These are phyloP conservation scores for Microcebus murinus DNA, from an alignment of 2,113 vertebrate species.

Conservation along the genomic window DNA sequence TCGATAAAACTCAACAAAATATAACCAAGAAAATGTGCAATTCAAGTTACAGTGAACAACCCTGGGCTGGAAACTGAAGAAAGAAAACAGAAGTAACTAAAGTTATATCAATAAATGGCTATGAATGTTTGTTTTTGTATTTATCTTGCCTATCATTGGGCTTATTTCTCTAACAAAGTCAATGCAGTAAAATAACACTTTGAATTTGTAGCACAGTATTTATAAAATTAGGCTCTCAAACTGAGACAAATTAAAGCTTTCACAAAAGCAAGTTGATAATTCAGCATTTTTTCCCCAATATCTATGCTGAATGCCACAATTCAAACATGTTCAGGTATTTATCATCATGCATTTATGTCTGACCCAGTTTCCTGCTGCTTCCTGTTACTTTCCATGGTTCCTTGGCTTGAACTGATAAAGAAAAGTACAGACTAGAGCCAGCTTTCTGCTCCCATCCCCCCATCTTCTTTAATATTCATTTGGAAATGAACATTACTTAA, in stretches of 20 bases:
- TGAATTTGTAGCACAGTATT: slow-evolving; percentile 18
- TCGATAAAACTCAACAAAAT: slow-evolving; percentile 59
- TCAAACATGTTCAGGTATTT: slow-evolving; percentile 47
- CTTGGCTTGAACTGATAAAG: background rate
- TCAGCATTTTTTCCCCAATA: background rate
- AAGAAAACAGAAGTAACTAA: slow-evolving; percentile 46
- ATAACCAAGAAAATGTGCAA: slow-evolving; percentile 49
- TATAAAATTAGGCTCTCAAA: slow-evolving; percentile 22
- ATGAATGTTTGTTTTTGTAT: slow-evolving; percentile 44
- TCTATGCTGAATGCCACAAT: background rate
- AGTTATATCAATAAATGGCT: background rate
- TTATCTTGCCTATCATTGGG: slow-evolving; percentile 3
- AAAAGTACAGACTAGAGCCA: slow-evolving; percentile 15
- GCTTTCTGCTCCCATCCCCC: background rate
- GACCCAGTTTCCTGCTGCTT: background rate
- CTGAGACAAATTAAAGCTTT: slow-evolving; percentile 36
- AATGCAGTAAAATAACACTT: slow-evolving; percentile 38
- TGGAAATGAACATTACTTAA: background rate
- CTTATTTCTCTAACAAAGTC: slow-evolving; percentile 46
- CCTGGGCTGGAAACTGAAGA: background rate
- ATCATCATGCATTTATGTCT: background rate
- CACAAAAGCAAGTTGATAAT: slow-evolving; percentile 7
- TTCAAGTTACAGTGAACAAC: slow-evolving; percentile 21
- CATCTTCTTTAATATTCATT: slow-evolving; percentile 30
- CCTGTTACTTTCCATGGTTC: background rate